A percentile compares a stretch with the other conserved stretches of the same genome.
phyloP scores from a whole-genome alignment of 2,113 vertebrate genomes.

The Paratilapia polleni region DNA sequence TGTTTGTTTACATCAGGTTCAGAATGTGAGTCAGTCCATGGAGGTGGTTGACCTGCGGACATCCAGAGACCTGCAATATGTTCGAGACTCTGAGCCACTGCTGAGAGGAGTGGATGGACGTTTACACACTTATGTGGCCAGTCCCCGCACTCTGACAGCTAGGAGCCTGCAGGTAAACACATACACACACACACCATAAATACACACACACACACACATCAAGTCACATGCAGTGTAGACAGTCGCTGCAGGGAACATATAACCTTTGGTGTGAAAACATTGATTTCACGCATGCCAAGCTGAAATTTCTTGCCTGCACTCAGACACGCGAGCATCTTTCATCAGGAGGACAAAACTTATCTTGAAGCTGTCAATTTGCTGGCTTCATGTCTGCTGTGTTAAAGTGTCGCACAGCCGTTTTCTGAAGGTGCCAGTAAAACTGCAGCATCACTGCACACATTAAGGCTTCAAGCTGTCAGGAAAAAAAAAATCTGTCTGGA shows the following conservation, averaged over 20 bases:
- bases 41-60: conserved; percentile 93
- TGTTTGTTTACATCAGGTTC: conserved; percentile 82
- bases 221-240: background rate
- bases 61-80: conserved; percentile 94
- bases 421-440: conserved; percentile 22
- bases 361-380: conserved; percentile 45
- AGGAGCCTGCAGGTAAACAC: conserved; percentile 88
- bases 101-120: conserved; percentile 91
- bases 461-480: conserved; percentile 10
- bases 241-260: conserved; percentile 51
- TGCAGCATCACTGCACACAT: conserved; percentile 39
- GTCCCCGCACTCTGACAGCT: conserved; percentile 78
- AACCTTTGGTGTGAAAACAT: conserved; percentile 71
- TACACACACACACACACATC: conserved; percentile 1
- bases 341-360: conserved; percentile 36
- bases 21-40: conserved; percentile 96
- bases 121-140: conserved; percentile 89
- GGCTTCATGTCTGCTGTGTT: conserved; percentile 22
- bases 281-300: conserved; percentile 70
- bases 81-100: conserved; percentile 92
- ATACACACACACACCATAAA: conserved; percentile 29
- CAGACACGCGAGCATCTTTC: conserved; percentile 45
- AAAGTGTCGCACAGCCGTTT: conserved; percentile 5
- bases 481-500: background rate
- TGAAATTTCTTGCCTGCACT: conserved; percentile 39